Conservation (phyloP, 2,113 vertebrate genomes). For the Mormyrus iriodes region DNA sequence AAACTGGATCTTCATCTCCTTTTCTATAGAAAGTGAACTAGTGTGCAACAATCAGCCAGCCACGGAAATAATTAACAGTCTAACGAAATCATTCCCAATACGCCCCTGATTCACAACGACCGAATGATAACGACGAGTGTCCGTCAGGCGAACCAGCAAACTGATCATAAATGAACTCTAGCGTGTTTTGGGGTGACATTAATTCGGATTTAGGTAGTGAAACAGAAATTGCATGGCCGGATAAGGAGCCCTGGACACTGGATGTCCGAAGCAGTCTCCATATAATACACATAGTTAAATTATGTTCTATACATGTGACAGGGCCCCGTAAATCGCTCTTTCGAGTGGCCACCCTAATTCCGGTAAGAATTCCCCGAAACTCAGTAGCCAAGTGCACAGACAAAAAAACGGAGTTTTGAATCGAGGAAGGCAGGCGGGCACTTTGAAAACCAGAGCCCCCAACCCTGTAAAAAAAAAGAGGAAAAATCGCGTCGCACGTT, state of each 20-base stretch:
- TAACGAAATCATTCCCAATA: neutral
- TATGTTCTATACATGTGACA: neutral
- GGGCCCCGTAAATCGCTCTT: neutral
- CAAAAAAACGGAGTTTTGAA: slow-evolving; percentile 7
- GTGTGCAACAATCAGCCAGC: neutral
- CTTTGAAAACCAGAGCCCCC: neutral
- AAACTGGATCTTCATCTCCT: neutral
- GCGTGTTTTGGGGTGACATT: neutral
- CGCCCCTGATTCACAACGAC: neutral
- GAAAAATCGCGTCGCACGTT: neutral
- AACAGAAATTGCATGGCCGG: neutral
- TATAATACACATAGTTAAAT: neutral
- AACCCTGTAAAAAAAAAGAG: neutral
- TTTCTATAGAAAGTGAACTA: neutral
- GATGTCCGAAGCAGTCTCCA: neutral
- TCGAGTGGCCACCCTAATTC: neutral
- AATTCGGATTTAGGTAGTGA: neutral
- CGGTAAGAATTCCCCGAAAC: neutral
- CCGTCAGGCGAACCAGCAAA: neutral
- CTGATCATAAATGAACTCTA: neutral
- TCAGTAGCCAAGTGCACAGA: neutral
- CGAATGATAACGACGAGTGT: neutral
- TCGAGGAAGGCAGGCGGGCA: slow-evolving; percentile 1
- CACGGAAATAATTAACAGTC: neutral
- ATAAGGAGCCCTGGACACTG: neutral